Evolutionary conservation across 2,113 vertebrate genomes (phyloP).

Genomic region (Danionella cerebrum): DNA sequence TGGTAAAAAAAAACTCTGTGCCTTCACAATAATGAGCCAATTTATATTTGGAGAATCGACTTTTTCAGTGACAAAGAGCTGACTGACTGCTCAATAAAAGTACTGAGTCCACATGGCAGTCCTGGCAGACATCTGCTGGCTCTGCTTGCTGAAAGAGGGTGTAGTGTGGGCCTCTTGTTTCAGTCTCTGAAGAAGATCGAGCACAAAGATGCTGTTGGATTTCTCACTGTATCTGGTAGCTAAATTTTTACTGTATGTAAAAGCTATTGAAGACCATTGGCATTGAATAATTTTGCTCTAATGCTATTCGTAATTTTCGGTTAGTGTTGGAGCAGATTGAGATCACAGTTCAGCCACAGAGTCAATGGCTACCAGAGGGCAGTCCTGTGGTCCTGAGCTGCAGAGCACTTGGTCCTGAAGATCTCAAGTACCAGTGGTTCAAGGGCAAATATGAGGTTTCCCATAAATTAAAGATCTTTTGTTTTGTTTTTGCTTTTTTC

Average conservation of each 20-base stretch:
- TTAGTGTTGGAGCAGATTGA: slow-evolving; percentile 56
- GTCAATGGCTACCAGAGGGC: slow-evolving; percentile 50
- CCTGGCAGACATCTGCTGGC: slow-evolving; percentile 65
- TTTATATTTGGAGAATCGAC: neutral
- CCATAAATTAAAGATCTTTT: neutral
- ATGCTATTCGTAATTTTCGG: neutral
- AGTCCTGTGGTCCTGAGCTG: slow-evolving; percentile 60
- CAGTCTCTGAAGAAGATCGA: slow-evolving; percentile 69
- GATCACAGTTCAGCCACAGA: slow-evolving; percentile 65
- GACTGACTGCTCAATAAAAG: slow-evolving; percentile 76
- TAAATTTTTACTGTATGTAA: neutral
- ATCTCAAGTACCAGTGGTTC: slow-evolving; percentile 77
- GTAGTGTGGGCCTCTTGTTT: slow-evolving; percentile 64
- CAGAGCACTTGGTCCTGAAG: slow-evolving; percentile 50
- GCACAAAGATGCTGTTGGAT: slow-evolving; percentile 62
- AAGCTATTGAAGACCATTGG: no score
- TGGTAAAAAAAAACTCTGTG: neutral
- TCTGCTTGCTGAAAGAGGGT: slow-evolving; percentile 63
- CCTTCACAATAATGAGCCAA: neutral
- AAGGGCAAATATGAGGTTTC: slow-evolving; percentile 70
- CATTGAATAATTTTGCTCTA: neutral
- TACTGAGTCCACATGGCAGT: slow-evolving; percentile 67
- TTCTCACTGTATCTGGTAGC: slow-evolving; percentile 59
- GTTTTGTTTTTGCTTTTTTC: no score
- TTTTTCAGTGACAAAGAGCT: slow-evolving; percentile 65